phyloP scores from a whole-genome alignment of 2,888 invertebrate genomes.

The Prionchulus punctatus region DNA sequence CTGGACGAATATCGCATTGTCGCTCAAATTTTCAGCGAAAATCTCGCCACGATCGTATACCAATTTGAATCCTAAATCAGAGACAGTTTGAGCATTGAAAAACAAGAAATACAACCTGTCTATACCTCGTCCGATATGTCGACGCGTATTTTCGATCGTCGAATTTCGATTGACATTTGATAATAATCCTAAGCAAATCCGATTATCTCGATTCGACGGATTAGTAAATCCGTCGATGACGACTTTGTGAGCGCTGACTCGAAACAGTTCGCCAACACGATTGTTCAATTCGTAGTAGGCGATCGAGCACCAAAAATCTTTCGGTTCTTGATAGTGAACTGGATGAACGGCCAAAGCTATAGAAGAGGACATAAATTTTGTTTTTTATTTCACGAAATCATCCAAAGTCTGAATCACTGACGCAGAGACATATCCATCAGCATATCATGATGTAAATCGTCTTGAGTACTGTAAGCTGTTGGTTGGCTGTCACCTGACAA shows the following conservation, averaged over 20 bases:
- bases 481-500: no score
- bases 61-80: slow-evolving; percentile 68
- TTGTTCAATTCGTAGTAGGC: slow-evolving; percentile 96
- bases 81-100: neutral
- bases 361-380: no score
- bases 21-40: no score
- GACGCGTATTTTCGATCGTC: slow-evolving; percentile 90
- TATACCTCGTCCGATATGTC: slow-evolving; percentile 84
- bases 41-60: slow-evolving; percentile 94
- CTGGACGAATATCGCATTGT: slow-evolving; percentile 94
- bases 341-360: neutral
- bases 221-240: slow-evolving; percentile 98
- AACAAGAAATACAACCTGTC: neutral
- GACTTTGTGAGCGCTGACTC: slow-evolving; percentile 41
- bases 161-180: slow-evolving; percentile 97
- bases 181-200: slow-evolving; percentile 90
- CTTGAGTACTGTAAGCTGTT: no score
- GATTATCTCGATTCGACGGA: slow-evolving; percentile 82
- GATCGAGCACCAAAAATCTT: slow-evolving; percentile 90
- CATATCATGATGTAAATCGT: no score
- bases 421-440: no score
- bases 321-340: slow-evolving; percentile 49
- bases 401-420: no score
- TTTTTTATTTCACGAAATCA: no score
- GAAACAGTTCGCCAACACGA: slow-evolving; percentile 84